Base-by-base conservation (phyloP, 1,140 invertebrate genomes). In the Musca vetustissima region DNA sequence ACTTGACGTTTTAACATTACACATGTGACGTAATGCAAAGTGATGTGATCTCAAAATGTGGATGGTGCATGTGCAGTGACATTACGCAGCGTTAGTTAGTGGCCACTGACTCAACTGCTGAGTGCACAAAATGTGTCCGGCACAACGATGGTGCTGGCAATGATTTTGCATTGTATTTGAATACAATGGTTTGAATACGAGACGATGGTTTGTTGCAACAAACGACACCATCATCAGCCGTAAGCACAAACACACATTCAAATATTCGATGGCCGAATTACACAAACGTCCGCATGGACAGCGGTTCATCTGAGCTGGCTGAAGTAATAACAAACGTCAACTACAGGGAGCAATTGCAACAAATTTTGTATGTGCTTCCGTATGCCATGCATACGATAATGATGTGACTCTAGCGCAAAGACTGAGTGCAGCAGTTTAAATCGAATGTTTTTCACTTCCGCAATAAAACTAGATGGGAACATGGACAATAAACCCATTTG, bases 401-500 rank as follows among this genome's bases (percentile, higher is more conserved):
- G 21, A 19, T 52, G 49, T 21, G 36, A 61, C 1, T 13, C 36
- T 11, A 11, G 36, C 36, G 13, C 36, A 43, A 13, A 9, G 36
- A 11, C 36, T 11, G 36, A 52, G 13, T 9, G 17, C 28, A 36
- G 32, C 57, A 43, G 57, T 21, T 61, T 36, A 43, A 61, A 61
- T 61, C 57, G 57, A 43, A 61, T 61, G 57, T 61, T 36, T 61
- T 61, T 61, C 28, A 61, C 57, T 61, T 61, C 57, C 57, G 57
- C 36, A 61, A 61, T 61, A 61, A 61, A 61, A 36, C 28, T 17
- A 24, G 17, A 8, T 21, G 24, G 9, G 8, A 6, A 22, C 14
- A 61, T 61, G 9, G 36, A 13, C 36, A 43, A 43, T 43, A 43
- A 43, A 43, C 36, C 11, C 36, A 43, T 43, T 43, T 43, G 36